Evolutionary conservation across 2,113 vertebrate genomes (phyloP).

Genomic region (Colistium nudipinnis): DNA sequence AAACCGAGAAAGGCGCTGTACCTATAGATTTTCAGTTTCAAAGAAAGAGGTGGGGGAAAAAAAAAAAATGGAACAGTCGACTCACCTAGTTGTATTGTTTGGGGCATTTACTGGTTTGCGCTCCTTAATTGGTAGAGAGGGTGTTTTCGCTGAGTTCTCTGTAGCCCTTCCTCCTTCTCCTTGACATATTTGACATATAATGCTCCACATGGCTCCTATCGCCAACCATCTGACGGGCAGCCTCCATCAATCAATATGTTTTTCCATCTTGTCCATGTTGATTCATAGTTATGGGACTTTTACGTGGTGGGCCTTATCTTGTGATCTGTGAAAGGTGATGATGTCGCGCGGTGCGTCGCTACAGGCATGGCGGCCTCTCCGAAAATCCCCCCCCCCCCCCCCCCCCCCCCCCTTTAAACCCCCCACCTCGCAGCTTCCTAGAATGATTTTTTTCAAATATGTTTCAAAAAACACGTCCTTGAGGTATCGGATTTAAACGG

Average conservation of each 20-base stretch:
- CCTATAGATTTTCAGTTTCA: too few species aligned
- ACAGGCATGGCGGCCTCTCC: slow-evolving; percentile 10
- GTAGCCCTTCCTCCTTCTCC: background rate
- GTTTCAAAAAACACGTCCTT: slow-evolving; percentile 1
- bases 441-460: background rate
- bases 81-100: too few species aligned
- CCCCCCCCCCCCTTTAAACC: background rate
- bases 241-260: slow-evolving; percentile 52
- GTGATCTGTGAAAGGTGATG: slow-evolving; percentile 61
- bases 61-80: too few species aligned
- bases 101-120: too few species aligned
- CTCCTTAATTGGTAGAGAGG: background rate
- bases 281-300: slow-evolving; percentile 59
- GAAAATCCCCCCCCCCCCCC: slow-evolving; percentile 26
- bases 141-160: background rate
- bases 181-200: slow-evolving; percentile 30
- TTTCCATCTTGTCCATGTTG: slow-evolving; percentile 52
- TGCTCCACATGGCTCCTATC: slow-evolving; percentile 22
- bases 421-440: background rate
- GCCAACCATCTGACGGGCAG: slow-evolving; percentile 45
- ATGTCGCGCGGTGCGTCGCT: slow-evolving; percentile 39
- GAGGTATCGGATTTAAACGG: background rate
- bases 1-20: too few species aligned
- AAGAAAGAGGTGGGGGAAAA: too few species aligned
- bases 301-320: slow-evolving; percentile 54